Base-by-base conservation (phyloP, 2,113 vertebrate genomes). In the Labeo catla region DNA sequence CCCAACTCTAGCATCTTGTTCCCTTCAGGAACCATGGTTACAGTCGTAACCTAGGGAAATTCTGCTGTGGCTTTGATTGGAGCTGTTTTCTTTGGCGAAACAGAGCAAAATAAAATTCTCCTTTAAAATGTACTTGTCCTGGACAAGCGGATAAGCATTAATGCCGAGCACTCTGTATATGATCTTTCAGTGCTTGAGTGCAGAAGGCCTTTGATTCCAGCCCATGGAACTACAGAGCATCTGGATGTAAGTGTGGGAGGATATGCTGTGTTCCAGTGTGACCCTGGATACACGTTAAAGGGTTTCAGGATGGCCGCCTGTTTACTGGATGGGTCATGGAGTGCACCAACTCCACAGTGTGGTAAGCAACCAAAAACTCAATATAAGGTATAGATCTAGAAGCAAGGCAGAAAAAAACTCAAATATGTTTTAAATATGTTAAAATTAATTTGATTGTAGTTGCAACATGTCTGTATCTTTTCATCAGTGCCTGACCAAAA, bases 131-230 rank as follows among this genome's bases (percentile, higher is more conserved):
- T 19, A 57, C 52, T 19, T 57, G 52, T 57, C 15, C 15, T 16
- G 52, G 16, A 7, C 6, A 19, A 57, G 6, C 7, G 16, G 6
- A 57, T 16, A 57, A 19, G 16, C 16, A 0, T 57, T 57, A 61
- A 61, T 61, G 57, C 8, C 16, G 57, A 59, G 57, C 57, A 19
- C 57, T 61, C 19, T 61, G 21, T 66, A 2, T 68, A 68, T 94
- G 80, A 95, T 93, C 94, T 91, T 87, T 92, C 94, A 98, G 97
- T 97, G 94, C 93, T 98, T 92, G 96, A 96, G 91, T 97, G 97
- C 93, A 95, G 87, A 91, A 95, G 95, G 92, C 96, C 96, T 80
- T 93, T 93, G 76, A 92, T 95, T 91, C 97, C 96, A 0, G 91
- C 92, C 91, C 94, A 96, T 88, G 96, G 96, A 87, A 93, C 92